phyloP scores from a whole-genome alignment of 2,797 vertebrate species.

The Oryzias dopingdopingensis region DNA sequence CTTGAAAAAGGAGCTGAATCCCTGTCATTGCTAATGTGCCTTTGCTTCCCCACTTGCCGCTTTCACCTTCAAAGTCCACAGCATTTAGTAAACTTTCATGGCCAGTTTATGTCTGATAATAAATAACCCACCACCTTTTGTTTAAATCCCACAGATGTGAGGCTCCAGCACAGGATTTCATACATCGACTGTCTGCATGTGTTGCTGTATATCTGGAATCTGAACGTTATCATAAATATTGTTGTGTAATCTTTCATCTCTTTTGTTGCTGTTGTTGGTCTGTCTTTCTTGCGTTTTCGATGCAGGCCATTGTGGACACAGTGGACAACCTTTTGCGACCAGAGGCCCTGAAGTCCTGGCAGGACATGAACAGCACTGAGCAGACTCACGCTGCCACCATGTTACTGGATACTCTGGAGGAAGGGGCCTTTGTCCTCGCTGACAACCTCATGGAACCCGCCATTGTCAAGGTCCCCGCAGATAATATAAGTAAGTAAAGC shows the following conservation, averaged over 20 bases:
- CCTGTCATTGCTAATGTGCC: slow-evolving; percentile 11
- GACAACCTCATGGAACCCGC: slow-evolving; percentile 97
- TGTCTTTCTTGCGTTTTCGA: slow-evolving; percentile 16
- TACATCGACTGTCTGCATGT: slow-evolving; percentile 48
- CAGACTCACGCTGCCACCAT: slow-evolving; percentile 97
- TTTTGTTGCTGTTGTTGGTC: slow-evolving; percentile 1
- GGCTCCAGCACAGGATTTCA: slow-evolving; percentile 14
- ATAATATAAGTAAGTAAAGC: slow-evolving; percentile 92
- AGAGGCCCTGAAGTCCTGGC: slow-evolving; percentile 96
- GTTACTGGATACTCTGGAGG: slow-evolving; percentile 97
- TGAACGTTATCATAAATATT: not conserved
- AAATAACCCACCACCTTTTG: not conserved
- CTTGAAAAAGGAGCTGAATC: slow-evolving; percentile 54
- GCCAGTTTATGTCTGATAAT: not conserved
- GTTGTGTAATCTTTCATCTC: not conserved
- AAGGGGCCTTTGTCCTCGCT: slow-evolving; percentile 96
- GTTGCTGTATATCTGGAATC: slow-evolving; percentile 13
- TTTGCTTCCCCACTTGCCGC: slow-evolving; percentile 1
- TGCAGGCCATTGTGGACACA: slow-evolving; percentile 97
- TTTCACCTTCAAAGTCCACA: slow-evolving; percentile 21
- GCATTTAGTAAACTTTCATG: not conserved
- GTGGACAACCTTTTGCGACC: slow-evolving; percentile 97
- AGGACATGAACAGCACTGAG: slow-evolving; percentile 97
- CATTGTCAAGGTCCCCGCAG: slow-evolving; percentile 94
- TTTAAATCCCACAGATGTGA: slow-evolving; percentile 15